These are phyloP conservation scores for Amphimallon solstitiale DNA, from an alignment of 2,888 invertebrate species.

Conservation along the genomic window DNA sequence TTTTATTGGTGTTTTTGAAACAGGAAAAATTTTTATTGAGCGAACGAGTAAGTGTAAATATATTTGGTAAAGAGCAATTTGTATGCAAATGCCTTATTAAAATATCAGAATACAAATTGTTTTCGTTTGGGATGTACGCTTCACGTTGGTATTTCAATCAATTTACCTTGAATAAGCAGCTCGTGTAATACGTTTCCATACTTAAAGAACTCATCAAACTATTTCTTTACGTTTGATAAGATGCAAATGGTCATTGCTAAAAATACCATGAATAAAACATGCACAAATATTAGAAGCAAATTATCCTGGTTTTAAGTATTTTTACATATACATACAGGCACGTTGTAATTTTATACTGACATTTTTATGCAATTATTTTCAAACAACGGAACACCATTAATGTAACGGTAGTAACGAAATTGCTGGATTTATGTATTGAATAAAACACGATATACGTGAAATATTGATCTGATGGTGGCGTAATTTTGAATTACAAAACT, in stretches of 20 bases:
- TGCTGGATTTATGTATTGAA: no score
- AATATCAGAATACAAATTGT: conserved; percentile 30
- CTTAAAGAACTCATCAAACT: conserved; percentile 16
- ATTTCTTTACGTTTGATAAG: conserved; percentile 14
- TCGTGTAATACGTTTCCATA: background rate
- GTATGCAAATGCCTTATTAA: conserved; percentile 43
- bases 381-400: no score
- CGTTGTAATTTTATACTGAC: background rate
- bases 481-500: no score
- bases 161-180: conserved; percentile 14
- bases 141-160: conserved; percentile 27
- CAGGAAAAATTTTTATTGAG: conserved; percentile 44
- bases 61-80: conserved; percentile 46
- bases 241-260: conserved; percentile 29
- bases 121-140: conserved; percentile 14
- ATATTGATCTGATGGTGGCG: no score
- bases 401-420: no score
- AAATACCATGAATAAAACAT: conserved; percentile 24
- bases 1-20: conserved; percentile 45
- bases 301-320: conserved; percentile 5
- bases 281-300: conserved; percentile 3
- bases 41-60: conserved; percentile 42
- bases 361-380: no score
- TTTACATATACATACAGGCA: background rate
- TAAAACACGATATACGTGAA: no score